Evolutionary conservation across 2,797 vertebrate species (phyloP).

Genomic region (Ctenopoma kingsleyae): DNA sequence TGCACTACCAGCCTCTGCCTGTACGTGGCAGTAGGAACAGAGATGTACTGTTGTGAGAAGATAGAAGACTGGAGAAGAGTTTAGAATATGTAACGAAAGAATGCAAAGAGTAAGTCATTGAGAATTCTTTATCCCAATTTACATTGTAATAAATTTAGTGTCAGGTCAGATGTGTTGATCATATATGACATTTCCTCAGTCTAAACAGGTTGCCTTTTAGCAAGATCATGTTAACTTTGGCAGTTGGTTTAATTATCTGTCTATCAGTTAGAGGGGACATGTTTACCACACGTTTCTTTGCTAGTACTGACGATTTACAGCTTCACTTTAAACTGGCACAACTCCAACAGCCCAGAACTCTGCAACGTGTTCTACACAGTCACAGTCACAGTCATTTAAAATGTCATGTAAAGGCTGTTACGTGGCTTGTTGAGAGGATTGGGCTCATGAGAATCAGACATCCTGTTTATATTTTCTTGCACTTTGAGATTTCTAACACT

Average conservation of each 20-base stretch:
- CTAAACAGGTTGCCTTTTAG: background rate
- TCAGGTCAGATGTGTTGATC: no score
- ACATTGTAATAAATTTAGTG: no score
- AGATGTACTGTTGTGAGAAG: background rate
- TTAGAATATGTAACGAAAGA: no score
- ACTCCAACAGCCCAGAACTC: background rate
- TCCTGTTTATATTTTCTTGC: slow-evolving; percentile 28
- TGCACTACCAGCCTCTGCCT: background rate
- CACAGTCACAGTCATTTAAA: no score
- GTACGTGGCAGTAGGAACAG: background rate
- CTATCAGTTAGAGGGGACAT: no score
- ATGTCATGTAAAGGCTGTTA: no score
- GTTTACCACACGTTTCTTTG: no score
- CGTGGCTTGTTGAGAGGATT: background rate
- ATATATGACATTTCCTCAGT: background rate
- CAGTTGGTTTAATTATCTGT: no score
- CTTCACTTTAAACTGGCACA: background rate
- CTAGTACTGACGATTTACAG: background rate
- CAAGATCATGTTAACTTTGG: background rate
- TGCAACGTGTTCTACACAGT: no score
- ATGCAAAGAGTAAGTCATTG: no score
- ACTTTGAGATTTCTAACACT: slow-evolving; percentile 7
- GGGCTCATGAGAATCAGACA: background rate
- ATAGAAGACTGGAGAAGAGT: background rate
- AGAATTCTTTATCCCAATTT: no score